These are phyloP conservation scores for Rhinolophus ferrumequinum DNA, from an alignment of 2,113 vertebrate genomes.

Conservation along the genomic window DNA sequence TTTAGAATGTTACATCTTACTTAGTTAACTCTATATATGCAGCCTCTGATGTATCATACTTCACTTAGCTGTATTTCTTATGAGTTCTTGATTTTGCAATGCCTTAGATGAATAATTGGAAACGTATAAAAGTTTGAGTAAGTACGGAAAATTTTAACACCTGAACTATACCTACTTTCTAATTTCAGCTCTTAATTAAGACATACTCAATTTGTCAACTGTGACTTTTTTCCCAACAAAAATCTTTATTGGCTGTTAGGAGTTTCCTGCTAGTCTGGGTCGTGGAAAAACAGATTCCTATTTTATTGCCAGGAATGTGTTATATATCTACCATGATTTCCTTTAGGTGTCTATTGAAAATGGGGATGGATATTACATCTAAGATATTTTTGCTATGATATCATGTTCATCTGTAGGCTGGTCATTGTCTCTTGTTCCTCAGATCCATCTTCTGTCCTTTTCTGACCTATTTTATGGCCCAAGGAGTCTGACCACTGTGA, in stretches of 20 bases:
- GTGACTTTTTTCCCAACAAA: neutral
- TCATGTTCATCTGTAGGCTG: neutral
- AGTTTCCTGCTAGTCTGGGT: neutral
- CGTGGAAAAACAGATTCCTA: neutral
- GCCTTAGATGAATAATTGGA: neutral
- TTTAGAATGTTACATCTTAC: neutral
- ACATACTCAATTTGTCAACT: neutral
- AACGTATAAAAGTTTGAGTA: neutral
- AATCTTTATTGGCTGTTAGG: neutral
- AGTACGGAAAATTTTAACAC: neutral
- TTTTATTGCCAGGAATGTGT: neutral
- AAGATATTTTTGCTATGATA: neutral
- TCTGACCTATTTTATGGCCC: neutral
- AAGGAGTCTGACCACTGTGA: neutral
- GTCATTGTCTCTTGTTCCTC: neutral
- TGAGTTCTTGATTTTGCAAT: neutral
- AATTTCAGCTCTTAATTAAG: conserved; percentile 27
- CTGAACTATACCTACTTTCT: neutral
- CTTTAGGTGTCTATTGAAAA: neutral
- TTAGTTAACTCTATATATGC: neutral
- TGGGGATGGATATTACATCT: neutral
- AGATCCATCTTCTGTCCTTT: neutral
- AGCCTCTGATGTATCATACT: neutral
- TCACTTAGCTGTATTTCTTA: neutral
- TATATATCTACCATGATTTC: neutral